These are phyloP conservation scores for Gorsachius magnificus DNA, from an alignment of 2,797 vertebrate genomes.

Conservation along the genomic window DNA sequence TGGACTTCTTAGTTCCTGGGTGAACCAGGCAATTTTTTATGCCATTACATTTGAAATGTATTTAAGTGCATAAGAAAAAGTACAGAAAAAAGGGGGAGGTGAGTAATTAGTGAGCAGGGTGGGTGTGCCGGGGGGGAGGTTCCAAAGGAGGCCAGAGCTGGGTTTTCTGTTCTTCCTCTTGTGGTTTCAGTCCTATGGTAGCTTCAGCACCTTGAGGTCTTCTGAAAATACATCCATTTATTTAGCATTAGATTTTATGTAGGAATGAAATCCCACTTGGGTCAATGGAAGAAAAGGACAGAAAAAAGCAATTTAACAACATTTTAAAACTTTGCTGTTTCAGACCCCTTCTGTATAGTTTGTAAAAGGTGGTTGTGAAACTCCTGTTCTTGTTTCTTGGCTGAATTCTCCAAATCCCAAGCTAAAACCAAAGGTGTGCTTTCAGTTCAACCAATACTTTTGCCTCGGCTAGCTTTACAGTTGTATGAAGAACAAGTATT, in stretches of 20 bases:
- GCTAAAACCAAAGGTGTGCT: neutral
- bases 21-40: neutral
- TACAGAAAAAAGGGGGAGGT: neutral
- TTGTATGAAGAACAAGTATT: neutral
- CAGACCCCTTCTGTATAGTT: rapidly evolving
- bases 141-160: neutral
- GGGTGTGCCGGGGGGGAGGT: neutral
- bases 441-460: neutral
- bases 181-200: neutral
- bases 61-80: neutral
- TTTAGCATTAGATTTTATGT: neutral
- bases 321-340: neutral
- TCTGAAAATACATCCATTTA: neutral
- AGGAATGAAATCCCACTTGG: neutral
- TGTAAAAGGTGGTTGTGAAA: neutral
- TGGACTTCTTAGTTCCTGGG: neutral
- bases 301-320: neutral
- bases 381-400: neutral
- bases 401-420: neutral
- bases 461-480: neutral
- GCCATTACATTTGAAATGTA: neutral
- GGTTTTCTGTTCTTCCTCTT: neutral
- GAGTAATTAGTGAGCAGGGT: neutral
- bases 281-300: neutral
- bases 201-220: neutral